phyloP scores from a whole-genome alignment of 2,888 invertebrate species.

The Lumbricus terrestris region DNA sequence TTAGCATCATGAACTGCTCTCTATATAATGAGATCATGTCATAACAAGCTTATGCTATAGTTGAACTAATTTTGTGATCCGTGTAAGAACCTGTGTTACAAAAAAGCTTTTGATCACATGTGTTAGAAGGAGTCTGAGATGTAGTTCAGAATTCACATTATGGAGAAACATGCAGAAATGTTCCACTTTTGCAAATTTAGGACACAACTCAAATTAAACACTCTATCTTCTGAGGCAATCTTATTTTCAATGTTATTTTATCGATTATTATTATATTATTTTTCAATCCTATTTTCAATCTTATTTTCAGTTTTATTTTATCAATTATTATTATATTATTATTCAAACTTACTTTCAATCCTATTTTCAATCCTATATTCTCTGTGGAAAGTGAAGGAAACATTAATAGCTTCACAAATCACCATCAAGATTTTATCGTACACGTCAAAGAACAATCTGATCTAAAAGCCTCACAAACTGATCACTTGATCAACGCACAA shows the following conservation, averaged over 20 bases:
- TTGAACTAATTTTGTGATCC: background rate
- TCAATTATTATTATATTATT: too few species aligned
- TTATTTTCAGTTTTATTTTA: too few species aligned
- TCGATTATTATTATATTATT: too few species aligned
- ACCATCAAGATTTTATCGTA: background rate
- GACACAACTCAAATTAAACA: too few species aligned
- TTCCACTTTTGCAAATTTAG: too few species aligned
- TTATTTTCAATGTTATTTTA: too few species aligned
- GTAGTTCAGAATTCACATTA: background rate
- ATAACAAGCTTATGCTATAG: background rate
- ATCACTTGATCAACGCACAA: background rate
- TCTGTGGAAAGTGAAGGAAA: background rate
- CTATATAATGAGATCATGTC: background rate
- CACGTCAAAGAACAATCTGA: background rate
- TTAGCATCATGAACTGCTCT: background rate
- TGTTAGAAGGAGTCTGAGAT: background rate
- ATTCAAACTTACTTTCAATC: too few species aligned
- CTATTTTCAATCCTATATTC: too few species aligned
- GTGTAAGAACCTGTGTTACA: too few species aligned
- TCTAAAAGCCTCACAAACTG: background rate
- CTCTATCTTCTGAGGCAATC: too few species aligned
- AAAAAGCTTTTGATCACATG: too few species aligned
- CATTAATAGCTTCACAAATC: background rate
- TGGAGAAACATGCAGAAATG: background rate
- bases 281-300: too few species aligned